Evolutionary conservation across 2,888 invertebrate species (phyloP).

Genomic region (Watsonalla binaria): DNA sequence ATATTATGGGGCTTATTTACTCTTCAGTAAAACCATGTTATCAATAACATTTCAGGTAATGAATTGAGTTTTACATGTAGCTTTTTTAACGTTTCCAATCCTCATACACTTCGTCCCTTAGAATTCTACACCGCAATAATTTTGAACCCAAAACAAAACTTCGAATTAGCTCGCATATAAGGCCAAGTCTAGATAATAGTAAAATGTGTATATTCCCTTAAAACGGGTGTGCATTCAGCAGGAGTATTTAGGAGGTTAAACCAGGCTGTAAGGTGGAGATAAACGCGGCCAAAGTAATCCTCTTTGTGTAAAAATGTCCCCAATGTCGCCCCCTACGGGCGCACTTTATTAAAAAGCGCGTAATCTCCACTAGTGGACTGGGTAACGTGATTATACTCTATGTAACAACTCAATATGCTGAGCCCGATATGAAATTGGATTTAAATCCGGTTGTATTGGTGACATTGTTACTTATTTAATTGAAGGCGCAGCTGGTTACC

Average conservation of each 20-base stretch:
- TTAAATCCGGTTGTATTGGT: constrained; percentile 58
- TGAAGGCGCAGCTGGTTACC: constrained; percentile 20
- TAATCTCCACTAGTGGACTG: constrained; percentile 76
- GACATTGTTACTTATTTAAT: constrained; percentile 33
- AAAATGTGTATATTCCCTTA: constrained; percentile 22
- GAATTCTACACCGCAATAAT: no score
- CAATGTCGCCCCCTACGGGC: constrained; percentile 60
- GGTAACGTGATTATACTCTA: constrained; percentile 74
- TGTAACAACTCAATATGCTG: constrained; percentile 70
- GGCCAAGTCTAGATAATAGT: constrained; percentile 5
- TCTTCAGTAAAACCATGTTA: no score
- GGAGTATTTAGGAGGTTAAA: constrained; percentile 70
- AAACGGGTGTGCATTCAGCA: constrained; percentile 61
- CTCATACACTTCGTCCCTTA: no score
- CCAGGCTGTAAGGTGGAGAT: constrained; percentile 75
- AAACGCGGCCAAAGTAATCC: constrained; percentile 75
- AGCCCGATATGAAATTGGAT: constrained; percentile 71
- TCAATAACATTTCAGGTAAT: no score
- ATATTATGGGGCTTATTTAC: no score
- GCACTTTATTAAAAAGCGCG: constrained; percentile 76
- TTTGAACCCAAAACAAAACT: no score
- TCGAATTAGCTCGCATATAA: not conserved
- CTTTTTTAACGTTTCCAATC: no score
- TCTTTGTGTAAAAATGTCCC: constrained; percentile 78
- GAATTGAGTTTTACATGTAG: no score